Percentiles rank a stretch among this genome's conserved stretches.
Conservation (phyloP, 2,797 vertebrate genomes). For the Leuciscus waleckii region DNA sequence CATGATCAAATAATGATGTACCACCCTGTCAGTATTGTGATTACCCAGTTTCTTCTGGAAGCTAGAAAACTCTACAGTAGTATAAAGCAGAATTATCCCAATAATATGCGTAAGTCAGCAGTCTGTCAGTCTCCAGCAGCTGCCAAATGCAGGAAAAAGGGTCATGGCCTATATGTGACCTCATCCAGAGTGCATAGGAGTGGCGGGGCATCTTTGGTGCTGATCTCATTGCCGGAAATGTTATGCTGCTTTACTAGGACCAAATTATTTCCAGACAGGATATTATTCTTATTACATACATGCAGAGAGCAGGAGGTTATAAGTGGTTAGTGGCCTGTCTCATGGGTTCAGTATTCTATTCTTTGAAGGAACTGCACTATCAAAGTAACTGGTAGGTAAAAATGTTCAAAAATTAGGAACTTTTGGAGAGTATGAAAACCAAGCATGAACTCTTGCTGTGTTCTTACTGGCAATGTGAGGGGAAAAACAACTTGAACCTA, state of each 20-base stretch:
- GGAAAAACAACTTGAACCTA: constrained; percentile 14
- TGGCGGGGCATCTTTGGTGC: background rate
- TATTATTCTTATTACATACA: constrained; percentile 13
- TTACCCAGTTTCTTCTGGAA: background rate
- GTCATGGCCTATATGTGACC: background rate
- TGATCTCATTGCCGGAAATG: constrained; percentile 24
- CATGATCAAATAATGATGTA: constrained; percentile 32
- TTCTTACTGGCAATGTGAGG: constrained; percentile 20
- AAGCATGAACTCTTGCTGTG: background rate
- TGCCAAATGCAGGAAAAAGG: background rate
- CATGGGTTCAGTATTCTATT: background rate
- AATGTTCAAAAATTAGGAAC: background rate
- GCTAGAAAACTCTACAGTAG: background rate
- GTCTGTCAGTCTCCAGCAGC: constrained; percentile 6
- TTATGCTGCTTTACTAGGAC: constrained; percentile 33
- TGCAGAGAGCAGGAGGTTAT: background rate
- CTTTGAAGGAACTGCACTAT: background rate
- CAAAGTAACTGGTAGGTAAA: background rate
- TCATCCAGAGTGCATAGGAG: background rate
- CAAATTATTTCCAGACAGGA: constrained; percentile 32
- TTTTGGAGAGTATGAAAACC: constrained; percentile 25
- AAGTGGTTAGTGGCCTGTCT: background rate
- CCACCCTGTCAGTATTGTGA: background rate
- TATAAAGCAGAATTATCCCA: background rate
- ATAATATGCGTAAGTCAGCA: background rate